Evolutionary conservation across 2,888 invertebrate genomes (phyloP), one percentile per base, ranked within the genome.

Genomic region (Alviniconcha strummeri): DNA sequence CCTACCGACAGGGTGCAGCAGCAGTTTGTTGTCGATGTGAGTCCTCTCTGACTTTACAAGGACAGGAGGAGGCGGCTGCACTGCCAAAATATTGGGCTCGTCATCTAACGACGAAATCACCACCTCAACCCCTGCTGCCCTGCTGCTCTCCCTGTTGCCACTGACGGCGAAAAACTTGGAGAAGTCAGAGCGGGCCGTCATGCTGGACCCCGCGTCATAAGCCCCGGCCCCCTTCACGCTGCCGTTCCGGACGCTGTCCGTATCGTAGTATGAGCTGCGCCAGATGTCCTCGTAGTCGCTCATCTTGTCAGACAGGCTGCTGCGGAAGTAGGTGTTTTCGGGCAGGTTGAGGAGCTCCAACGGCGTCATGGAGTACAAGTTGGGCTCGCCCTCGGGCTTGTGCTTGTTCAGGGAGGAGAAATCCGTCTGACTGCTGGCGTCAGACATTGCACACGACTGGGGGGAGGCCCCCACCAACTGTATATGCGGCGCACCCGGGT

Each of bases 261-360:
- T 81, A 72, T 87, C 87, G 82, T 84, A 84, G 57, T 71, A 83
- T 8, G 85, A 86, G 71, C 82, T 82, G 64, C 89, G 89, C 98
- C 98, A 98, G 89, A 98, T 96, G 93, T 98, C 98, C 94, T 98
- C 98, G 92, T 98, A 98, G 94, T 98, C 98, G 90, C 98, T 98
- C 77, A 97, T 96, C 94, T 98, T 98, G 92, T 98, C 98, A 86
- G 97, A 96, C 64, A 98, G 95, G 1, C 97, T 96, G 93, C 97
- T 97, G 89, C 97, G 95, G 92, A 97, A 97, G 87, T 97, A 97
- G 67, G 88, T 84, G 36, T 80, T 85, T 60, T 90, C 90, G 9
- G 91, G 89, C 82, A 89, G 87, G 71, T 89, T 83, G 52, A 91
- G 84, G 52, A 89, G 85, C 67, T 89, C 90, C 72, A 89, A 82